Evolutionary conservation across 2,888 invertebrate genomes (phyloP), one percentile per base, ranked within the genome.

Genomic region (Oithona nana): DNA sequence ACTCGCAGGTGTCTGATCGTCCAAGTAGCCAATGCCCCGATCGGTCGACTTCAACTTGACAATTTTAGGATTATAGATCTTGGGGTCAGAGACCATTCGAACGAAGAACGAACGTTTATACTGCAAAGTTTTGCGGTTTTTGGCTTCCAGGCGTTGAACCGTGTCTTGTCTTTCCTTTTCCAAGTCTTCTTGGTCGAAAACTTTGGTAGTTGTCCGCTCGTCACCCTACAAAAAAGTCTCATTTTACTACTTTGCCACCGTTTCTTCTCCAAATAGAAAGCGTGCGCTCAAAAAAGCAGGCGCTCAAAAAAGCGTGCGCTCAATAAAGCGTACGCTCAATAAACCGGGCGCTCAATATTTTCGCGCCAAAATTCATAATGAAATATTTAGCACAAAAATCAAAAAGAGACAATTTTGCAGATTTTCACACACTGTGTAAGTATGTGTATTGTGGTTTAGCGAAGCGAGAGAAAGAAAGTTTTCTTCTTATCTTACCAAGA

Each of bases 31-130:
- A 55, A 22, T 22, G n/a, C 39, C 48, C 28, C 8, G 29, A 13
- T 50, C 49, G 1, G n/a, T 4, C 13, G 20, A 1, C 39, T 28
- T 20, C 22, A 31, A 80, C 74, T 84, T 84, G 71, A 83, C 84
- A 70, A 90, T 89, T 65, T 87, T 86, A 31, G 90, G 89, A 76
- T 90, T 89, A 78, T 90, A 90, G 70, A 94, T 86, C 75, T 93
- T 94, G 1, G 94, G 93, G 78, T 94, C 94, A 73, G 62, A 73
- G 66, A 92, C 93, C 94, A 94, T 94, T 58, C 94, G 86, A 64
- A 94, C 94, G 75, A 94, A 92, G 79, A 93, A 93, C 16, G 92
- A 90, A 61, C 94, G 81, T 75, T 92, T 90, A 74, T 90, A 86
- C 8, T 88, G 87, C 70, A 94, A 75, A 3, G 85, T 84, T 64